A percentile compares a stretch with the other conserved stretches of the same genome.
phyloP scores from a whole-genome alignment of 2,888 invertebrate species.

The Schizotus pectinicornis region DNA sequence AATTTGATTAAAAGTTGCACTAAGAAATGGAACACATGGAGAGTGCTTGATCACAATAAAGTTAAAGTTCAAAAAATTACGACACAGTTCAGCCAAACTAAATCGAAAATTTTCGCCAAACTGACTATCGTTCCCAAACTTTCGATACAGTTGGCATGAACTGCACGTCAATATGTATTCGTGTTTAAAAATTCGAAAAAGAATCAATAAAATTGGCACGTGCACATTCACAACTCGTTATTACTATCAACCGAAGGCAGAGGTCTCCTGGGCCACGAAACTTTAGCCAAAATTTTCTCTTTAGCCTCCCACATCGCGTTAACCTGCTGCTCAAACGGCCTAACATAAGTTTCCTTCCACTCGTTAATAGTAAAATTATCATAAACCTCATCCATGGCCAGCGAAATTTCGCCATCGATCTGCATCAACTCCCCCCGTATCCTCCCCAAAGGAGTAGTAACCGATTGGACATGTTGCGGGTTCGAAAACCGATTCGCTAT shows the following conservation, averaged over 20 bases:
- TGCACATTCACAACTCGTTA: too few relatives aligned
- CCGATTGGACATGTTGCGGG: slow-evolving; percentile 66
- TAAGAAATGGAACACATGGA: too few relatives aligned
- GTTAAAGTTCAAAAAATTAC: too few relatives aligned
- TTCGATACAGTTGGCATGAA: too few relatives aligned
- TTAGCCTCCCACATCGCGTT: slow-evolving; percentile 59
- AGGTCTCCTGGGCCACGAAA: slow-evolving; percentile 64
- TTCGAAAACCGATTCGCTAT: slow-evolving; percentile 70
- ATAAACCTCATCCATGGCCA: slow-evolving; percentile 64
- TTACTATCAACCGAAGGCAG: slow-evolving; percentile 14
- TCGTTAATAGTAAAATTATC: slow-evolving; percentile 66
- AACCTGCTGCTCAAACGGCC: slow-evolving; percentile 61
- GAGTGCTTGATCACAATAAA: too few relatives aligned
- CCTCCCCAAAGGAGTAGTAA: slow-evolving; percentile 61
- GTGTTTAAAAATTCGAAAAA: too few relatives aligned
- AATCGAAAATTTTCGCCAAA: too few relatives aligned
- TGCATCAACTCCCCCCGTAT: slow-evolving; percentile 61
- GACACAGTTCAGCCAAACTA: too few relatives aligned
- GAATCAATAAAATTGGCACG: too few relatives aligned
- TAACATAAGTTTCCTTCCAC: slow-evolving; percentile 65
- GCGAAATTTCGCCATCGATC: slow-evolving; percentile 61
- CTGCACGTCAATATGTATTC: too few relatives aligned
- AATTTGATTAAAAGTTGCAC: too few relatives aligned
- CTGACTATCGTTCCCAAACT: too few relatives aligned
- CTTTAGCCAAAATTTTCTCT: slow-evolving; percentile 58